These are phyloP conservation scores for Lottia scabra DNA, from an alignment of 2,888 invertebrate species.

Conservation along the genomic window DNA sequence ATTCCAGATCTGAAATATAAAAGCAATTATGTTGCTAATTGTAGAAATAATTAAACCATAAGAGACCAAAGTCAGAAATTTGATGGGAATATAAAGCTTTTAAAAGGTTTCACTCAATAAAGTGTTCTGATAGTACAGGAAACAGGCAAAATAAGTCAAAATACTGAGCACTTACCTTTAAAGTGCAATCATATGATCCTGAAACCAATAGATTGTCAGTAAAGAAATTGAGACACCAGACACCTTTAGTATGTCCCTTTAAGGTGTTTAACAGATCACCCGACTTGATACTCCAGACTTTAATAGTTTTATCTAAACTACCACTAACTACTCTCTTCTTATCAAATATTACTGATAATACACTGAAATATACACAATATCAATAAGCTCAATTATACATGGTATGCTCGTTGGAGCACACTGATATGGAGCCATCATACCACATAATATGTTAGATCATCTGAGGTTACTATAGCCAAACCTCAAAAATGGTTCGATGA, in stretches of 20 bases:
- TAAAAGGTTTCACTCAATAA: too few species aligned
- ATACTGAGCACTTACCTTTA: constrained; percentile 46
- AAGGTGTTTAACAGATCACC: constrained; percentile 53
- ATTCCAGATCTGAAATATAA: constrained; percentile 58
- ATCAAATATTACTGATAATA: constrained; percentile 57
- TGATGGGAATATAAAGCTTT: too few species aligned
- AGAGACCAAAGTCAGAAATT: too few species aligned
- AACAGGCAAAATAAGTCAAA: neutral
- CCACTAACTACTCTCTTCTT: constrained; percentile 57
- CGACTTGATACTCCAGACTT: constrained; percentile 60
- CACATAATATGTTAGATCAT: too few species aligned
- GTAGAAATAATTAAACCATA: too few species aligned
- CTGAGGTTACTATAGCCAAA: too few species aligned
- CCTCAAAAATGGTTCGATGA: too few species aligned
- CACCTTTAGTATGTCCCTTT: constrained; percentile 58
- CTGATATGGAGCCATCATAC: too few species aligned
- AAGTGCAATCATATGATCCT: constrained; percentile 62
- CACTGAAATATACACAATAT: constrained; percentile 41
- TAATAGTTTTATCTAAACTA: constrained; percentile 60
- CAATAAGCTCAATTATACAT: too few species aligned
- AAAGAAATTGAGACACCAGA: constrained; percentile 65
- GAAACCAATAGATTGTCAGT: constrained; percentile 60
- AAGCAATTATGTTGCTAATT: neutral
- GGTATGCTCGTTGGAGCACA: too few species aligned
- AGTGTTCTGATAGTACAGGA: neutral